phyloP scores from a whole-genome alignment of 2,797 vertebrate genomes.

The Etheostoma perlongum region DNA sequence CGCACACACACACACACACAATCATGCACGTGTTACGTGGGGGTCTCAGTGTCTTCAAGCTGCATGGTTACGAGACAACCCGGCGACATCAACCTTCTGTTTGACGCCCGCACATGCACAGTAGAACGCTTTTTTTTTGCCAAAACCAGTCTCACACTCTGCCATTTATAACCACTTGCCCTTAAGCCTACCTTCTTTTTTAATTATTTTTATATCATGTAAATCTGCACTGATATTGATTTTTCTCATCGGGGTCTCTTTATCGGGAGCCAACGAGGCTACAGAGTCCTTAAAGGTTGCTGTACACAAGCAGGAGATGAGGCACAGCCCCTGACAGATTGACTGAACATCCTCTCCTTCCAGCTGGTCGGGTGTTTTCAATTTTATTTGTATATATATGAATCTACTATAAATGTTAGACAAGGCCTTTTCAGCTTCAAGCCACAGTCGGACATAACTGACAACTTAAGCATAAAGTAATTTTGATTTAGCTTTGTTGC shows the following conservation, averaged over 20 bases:
- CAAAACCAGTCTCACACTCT: slow-evolving; percentile 85
- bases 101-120: slow-evolving; percentile 69
- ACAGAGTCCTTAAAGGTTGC: slow-evolving; percentile 76
- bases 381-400: slow-evolving; percentile 83
- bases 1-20: slow-evolving; percentile 31
- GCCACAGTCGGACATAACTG: slow-evolving; percentile 56
- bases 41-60: slow-evolving; percentile 73
- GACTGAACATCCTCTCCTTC: slow-evolving; percentile 67
- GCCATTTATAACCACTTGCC: slow-evolving; percentile 87
- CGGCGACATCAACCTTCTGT: slow-evolving; percentile 65
- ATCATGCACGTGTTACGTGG: slow-evolving; percentile 60
- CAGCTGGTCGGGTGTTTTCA: slow-evolving; percentile 65
- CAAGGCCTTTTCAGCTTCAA: slow-evolving; percentile 72
- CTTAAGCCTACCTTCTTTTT: slow-evolving; percentile 82
- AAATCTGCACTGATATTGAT: slow-evolving; percentile 80
- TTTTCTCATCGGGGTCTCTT: slow-evolving; percentile 71
- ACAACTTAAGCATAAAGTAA: slow-evolving; percentile 36
- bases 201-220: slow-evolving; percentile 83
- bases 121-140: slow-evolving; percentile 81
- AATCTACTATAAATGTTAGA: slow-evolving; percentile 71
- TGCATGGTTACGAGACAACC: slow-evolving; percentile 78
- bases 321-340: slow-evolving; percentile 43
- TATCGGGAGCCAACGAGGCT: slow-evolving; percentile 53
- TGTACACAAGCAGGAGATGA: slow-evolving; percentile 40
- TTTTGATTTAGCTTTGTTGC: slow-evolving; percentile 63